Conservation (phyloP, 2,797 vertebrate species). For the Sciurus vulgaris region DNA sequence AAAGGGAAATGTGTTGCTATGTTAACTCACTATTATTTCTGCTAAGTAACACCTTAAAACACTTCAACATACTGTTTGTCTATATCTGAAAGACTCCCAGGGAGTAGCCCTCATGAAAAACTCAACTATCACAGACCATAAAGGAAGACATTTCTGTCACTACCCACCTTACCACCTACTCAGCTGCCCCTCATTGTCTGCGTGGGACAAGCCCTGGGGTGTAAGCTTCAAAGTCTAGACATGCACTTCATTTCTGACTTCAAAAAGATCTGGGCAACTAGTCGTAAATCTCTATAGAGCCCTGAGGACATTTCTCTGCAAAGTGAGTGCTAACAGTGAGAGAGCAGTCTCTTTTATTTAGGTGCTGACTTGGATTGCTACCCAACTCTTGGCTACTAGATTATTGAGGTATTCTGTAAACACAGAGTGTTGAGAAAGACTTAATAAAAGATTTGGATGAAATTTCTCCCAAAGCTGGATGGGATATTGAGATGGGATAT, state of each 20-base stretch:
- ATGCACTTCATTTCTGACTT: background rate
- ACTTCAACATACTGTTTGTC: constrained; percentile 17
- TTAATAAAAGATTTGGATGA: constrained; percentile 73
- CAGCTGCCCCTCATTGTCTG: background rate
- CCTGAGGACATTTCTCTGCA: constrained; percentile 31
- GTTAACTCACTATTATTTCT: background rate
- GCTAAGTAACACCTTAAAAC: background rate
- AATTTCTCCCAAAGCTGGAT: constrained; percentile 60
- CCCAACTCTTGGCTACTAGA: constrained; percentile 44
- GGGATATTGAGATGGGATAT: constrained; percentile 47
- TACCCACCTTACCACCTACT: background rate
- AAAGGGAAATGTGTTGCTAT: background rate
- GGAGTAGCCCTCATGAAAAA: background rate
- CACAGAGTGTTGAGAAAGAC: constrained; percentile 21
- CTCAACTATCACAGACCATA: background rate
- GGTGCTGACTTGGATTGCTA: constrained; percentile 9
- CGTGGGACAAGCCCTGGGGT: background rate
- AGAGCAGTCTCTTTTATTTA: constrained; percentile 10
- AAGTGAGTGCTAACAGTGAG: constrained; percentile 46
- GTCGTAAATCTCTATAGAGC: background rate
- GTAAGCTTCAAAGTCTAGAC: constrained; percentile 53
- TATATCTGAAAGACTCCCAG: constrained; percentile 19
- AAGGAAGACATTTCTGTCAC: background rate
- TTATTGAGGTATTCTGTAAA: constrained; percentile 63
- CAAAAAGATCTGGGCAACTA: constrained; percentile 37